Percentiles rank a stretch among this genome's conserved stretches.
Evolutionary conservation across 2,797 vertebrate genomes (phyloP).

Genomic region (Gymnopithys bicolor): DNA sequence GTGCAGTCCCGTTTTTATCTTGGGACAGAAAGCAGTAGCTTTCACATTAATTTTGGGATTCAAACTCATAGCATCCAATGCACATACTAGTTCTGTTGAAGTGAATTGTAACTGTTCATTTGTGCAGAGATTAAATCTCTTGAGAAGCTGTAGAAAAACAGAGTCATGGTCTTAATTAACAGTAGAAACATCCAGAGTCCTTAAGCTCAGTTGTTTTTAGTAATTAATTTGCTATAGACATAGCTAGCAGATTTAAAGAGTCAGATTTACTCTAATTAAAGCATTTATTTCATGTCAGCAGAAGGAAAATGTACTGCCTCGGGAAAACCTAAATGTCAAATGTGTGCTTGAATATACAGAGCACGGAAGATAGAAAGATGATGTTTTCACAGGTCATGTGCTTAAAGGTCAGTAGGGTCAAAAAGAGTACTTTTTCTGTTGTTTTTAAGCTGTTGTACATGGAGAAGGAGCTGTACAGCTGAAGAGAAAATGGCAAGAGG

Average conservation of each 20-base stretch:
- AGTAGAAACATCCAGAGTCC: background rate
- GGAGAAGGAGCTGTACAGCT: conserved; percentile 12
- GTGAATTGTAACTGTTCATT: background rate
- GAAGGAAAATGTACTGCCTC: conserved; percentile 44
- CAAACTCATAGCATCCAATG: background rate
- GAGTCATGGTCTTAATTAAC: background rate
- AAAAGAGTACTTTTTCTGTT: conserved; percentile 25
- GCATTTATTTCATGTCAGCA: conserved; percentile 30
- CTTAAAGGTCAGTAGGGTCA: conserved; percentile 40
- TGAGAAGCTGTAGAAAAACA: background rate
- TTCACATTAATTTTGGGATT: background rate
- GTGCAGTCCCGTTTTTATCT: background rate
- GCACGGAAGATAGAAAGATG: conserved; percentile 44
- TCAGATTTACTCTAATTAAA: conserved; percentile 65
- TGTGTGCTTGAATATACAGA: conserved; percentile 42
- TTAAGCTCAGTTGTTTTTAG: background rate
- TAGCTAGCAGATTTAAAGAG: conserved; percentile 49
- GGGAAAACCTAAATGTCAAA: conserved; percentile 66
- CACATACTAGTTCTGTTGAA: background rate
- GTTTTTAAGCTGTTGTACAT: conserved; percentile 34
- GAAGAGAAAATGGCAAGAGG: conserved; percentile 4
- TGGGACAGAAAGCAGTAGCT: background rate
- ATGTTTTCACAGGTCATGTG: conserved; percentile 57
- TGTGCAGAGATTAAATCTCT: background rate
- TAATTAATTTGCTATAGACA: conserved; percentile 42